Conservation (phyloP, 2,888 invertebrate genomes). For the Melieria crassipennis region DNA sequence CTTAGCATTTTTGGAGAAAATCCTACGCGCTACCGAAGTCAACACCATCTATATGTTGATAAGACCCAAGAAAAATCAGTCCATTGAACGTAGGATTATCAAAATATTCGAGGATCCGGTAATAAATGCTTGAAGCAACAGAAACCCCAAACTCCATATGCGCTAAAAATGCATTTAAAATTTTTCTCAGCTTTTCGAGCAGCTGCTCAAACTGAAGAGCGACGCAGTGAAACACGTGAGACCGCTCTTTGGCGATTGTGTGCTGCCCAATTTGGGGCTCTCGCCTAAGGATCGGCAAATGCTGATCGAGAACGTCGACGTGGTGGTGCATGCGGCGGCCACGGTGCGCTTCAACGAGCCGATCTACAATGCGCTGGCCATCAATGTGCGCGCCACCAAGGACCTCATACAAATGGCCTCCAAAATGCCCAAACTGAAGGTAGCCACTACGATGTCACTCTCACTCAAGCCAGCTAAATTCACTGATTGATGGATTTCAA, state of each 20-base stretch:
- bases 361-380: conserved; percentile 73
- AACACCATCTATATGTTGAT: conserved; percentile 22
- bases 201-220: conserved; percentile 39
- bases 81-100: too few species aligned
- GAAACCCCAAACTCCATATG: neutral
- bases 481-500: conserved; percentile 69
- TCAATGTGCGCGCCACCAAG: conserved; percentile 77
- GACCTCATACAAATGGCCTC: conserved; percentile 73
- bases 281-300: conserved; percentile 55
- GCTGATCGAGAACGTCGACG: conserved; percentile 64
- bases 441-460: conserved; percentile 48
- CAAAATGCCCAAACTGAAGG: conserved; percentile 71
- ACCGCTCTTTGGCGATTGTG: conserved; percentile 64
- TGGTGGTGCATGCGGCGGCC: conserved; percentile 89
- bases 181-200: conserved; percentile 46
- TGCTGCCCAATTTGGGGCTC: conserved; percentile 61
- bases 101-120: too few species aligned
- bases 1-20: conserved; percentile 30
- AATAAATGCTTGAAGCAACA: too few species aligned
- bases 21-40: conserved; percentile 33
- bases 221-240: conserved; percentile 47
- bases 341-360: conserved; percentile 83
- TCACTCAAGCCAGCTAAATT: conserved; percentile 68
- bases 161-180: too few species aligned
- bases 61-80: conserved; percentile 11